Base-by-base conservation (phyloP, 2,113 vertebrate species). In the Ariopsis seemanni region DNA sequence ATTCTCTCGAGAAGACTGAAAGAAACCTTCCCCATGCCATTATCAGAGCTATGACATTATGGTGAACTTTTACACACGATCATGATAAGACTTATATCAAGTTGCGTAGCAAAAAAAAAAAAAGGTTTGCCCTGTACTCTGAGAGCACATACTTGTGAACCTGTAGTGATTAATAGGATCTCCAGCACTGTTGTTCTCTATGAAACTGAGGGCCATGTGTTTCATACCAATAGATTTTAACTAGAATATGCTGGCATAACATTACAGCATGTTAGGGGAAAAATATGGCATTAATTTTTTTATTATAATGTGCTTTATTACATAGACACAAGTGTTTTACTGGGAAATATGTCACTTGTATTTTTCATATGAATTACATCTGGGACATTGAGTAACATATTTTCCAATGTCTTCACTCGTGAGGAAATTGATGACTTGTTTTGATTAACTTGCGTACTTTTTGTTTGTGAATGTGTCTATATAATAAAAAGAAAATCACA, bases 11-110 rank as follows among this genome's bases (percentile, higher is more conserved):
- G 20, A 72, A 30, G 57, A 0, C n/a, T 82, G 53, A 87, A 85
- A 85, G 25, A 18, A 25, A 82, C 17, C n/a, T 15, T 84, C 22
- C 60, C 48, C 22, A 4, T 77, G 52, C 20, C 82, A 60, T 87
- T 89, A 87, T 85, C 88, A 82, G 58, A 87, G 60, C 42, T 57
- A 84, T 87, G 85, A 84, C 81, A 78, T 85, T 50, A 17, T 22
- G 55, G 30, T 85, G 79, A 48, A 83, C 84, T 86, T 83, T 90
- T 90, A 88, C 27, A 86, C 79, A 86, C 14, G 25, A 15, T 63
- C 18, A 57, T 34, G 81, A 84, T 88, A 87, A 89, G 55, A 48
- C 58, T 87, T 75, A 34, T 22, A 1, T 20, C 42, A 7, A 72
- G 63, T 67, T 14, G 60, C 34, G 18, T 57, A 57, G 50, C 67